A percentile compares a stretch with the other conserved stretches of the same genome.
phyloP scores from a whole-genome alignment of 1,140 invertebrate species.

The Oscheius sp. region DNA sequence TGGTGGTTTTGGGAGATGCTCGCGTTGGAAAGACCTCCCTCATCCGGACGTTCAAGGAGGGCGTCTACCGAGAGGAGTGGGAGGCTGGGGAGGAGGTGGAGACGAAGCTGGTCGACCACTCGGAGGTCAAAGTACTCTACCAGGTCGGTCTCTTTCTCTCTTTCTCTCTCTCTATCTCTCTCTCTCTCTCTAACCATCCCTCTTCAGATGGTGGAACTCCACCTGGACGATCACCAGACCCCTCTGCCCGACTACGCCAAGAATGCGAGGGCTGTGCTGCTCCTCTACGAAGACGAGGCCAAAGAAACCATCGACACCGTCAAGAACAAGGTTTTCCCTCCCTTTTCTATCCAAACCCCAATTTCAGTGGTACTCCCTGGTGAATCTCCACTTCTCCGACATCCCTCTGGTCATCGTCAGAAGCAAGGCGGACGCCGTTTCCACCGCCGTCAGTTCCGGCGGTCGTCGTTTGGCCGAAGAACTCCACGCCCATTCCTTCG shows the following conservation, averaged over 20 bases:
- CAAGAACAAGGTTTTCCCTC: slow-evolving; percentile 7
- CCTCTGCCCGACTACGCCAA: neutral
- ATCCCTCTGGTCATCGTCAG: neutral
- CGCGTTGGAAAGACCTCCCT: neutral
- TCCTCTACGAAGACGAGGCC: neutral
- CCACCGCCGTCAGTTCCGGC: neutral
- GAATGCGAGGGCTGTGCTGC: neutral
- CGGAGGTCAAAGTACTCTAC: neutral
- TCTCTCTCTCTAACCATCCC: too few relatives aligned
- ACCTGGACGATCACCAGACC: neutral
- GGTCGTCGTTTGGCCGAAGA: neutral
- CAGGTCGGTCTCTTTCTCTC: too few relatives aligned
- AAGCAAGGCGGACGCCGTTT: neutral
- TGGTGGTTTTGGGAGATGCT: neutral
- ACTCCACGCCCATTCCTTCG: neutral
- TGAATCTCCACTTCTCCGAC: neutral
- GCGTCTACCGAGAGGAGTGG: neutral
- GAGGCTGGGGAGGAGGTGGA: neutral
- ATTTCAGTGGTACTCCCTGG: slow-evolving; percentile 1
- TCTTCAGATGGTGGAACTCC: neutral
- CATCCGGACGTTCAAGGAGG: neutral
- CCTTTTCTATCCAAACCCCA: neutral
- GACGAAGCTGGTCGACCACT: neutral
- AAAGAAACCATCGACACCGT: neutral
- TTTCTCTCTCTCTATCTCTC: too few relatives aligned